A percentile compares a stretch with the other conserved stretches of the same genome.
Evolutionary conservation across 2,888 invertebrate genomes (phyloP).

Genomic region (Ptilodon capucinus): DNA sequence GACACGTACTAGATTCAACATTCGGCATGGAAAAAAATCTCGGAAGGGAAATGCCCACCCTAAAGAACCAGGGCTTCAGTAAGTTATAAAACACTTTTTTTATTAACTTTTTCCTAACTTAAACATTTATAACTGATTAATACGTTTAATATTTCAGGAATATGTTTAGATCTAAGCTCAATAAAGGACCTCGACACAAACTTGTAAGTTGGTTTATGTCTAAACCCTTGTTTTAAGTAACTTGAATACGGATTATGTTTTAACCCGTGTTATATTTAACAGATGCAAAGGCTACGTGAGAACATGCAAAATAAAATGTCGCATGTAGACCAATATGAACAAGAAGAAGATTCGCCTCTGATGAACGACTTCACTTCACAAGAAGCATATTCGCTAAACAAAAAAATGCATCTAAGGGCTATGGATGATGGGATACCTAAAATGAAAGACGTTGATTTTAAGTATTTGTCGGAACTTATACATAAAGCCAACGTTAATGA

Average conservation of each 20-base stretch:
- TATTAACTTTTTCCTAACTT: not conserved
- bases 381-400: conserved; percentile 5
- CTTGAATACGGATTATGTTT: no score
- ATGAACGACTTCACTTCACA: conserved; percentile 20
- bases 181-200: conserved; percentile 26
- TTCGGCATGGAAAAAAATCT: not conserved
- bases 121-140: not conserved
- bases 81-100: not conserved
- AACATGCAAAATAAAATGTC: conserved; percentile 29
- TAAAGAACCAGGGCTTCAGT: not conserved
- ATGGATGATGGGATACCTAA: conserved; percentile 20
- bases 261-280: conserved; percentile 10
- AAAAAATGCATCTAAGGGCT: conserved; percentile 12
- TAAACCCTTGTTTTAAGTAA: not conserved
- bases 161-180: not conserved
- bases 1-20: not conserved
- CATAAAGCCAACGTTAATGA: conserved; percentile 55
- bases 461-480: conserved; percentile 67
- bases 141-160: not conserved
- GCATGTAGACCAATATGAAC: conserved; percentile 22
- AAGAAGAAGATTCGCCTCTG: conserved; percentile 20
- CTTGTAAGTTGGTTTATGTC: conserved; percentile 29
- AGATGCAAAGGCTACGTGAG: conserved; percentile 44
- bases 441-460: conserved; percentile 58
- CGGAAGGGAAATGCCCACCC: not conserved